Evolutionary conservation across 1,140 invertebrate species (phyloP), one percentile per base, ranked within the genome.

Genomic region (Aphidius gifuensis): DNA sequence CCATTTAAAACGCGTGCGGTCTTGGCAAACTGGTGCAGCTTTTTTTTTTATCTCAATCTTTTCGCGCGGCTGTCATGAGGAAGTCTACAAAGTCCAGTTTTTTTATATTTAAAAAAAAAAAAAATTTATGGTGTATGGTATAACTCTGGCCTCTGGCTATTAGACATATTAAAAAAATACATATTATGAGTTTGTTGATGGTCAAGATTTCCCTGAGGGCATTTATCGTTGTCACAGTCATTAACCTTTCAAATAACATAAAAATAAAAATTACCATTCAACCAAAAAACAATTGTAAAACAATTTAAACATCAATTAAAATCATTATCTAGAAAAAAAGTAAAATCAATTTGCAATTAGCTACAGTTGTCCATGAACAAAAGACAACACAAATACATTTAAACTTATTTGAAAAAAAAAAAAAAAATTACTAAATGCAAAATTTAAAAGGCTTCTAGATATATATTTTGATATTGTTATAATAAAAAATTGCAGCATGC

Each of bases 221-320:
- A 58, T 53, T 45, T 53, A 11, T 23, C 54, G 49, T 58, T 59
- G 62, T 51, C 54, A 58, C 62, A 63, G 57, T 58, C 62, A 58
- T 59, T 59, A 59, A 63, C 62, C 62, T 51, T 46, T 32, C 23
- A 32, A 32, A 32, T 32, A 32, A 32, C 23, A 32, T 32, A 32
- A 3, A 32, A 32, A 32, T 3, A 32, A 32, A 32, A 3, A 32
- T 32, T 32, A 32, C 4, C 23, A 32, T 32, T 32, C 23, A 32
- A 32, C 4, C 23, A 4, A 32, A 4, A 32, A 32, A 32, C 23
- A n/a, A 39, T 54, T 54, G 51, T n/a, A 40, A 43, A 54, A n/a
- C 7, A 6, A 11, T 54, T 51, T 9, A 51, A 32, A 51, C 23
- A 32, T 40, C 32, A 16, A 49, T 49, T 32, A 49, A 38, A 48